Conservation (phyloP, 2,797 vertebrate species). For the Sciurus carolinensis region DNA sequence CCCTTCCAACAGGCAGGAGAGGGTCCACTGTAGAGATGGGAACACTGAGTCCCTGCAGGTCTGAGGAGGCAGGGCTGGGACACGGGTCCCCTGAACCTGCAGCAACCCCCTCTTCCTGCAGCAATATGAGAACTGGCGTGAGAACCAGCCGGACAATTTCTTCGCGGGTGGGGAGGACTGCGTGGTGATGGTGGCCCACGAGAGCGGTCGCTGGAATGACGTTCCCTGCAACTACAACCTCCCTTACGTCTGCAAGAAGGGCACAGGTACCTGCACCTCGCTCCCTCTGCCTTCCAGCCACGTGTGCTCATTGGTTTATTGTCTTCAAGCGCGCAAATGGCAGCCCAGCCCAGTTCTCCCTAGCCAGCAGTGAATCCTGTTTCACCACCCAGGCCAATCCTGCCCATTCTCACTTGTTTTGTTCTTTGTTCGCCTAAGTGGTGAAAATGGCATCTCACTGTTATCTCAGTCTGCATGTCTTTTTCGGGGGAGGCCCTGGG, state of each 20-base stretch:
- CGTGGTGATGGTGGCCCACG: conserved; percentile 97
- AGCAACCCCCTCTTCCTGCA: conserved; percentile 79
- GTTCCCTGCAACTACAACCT: conserved; percentile 99
- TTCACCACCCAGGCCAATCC: not conserved
- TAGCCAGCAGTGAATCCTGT: not conserved
- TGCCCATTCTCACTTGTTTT: not conserved
- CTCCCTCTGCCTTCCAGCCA: not conserved
- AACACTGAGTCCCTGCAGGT: not conserved
- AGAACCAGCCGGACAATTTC: conserved; percentile 98
- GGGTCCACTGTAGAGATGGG: not conserved
- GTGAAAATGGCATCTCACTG: not conserved
- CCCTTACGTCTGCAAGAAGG: conserved; percentile 99
- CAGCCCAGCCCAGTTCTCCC: not conserved
- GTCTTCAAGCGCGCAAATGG: not conserved
- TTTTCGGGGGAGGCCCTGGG: not conserved
- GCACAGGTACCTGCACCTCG: conserved; percentile 92
- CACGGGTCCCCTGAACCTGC: not conserved
- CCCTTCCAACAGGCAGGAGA: not conserved
- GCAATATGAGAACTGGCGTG: conserved; percentile 99
- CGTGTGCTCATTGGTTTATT: not conserved
- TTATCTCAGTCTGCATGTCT: not conserved
- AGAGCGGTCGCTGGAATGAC: conserved; percentile 98
- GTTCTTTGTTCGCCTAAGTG: not conserved
- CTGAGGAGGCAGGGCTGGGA: not conserved
- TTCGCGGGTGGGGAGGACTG: conserved; percentile 99